phyloP scores from a whole-genome alignment of 2,797 vertebrate species.

The Glyptemys insculpta region DNA sequence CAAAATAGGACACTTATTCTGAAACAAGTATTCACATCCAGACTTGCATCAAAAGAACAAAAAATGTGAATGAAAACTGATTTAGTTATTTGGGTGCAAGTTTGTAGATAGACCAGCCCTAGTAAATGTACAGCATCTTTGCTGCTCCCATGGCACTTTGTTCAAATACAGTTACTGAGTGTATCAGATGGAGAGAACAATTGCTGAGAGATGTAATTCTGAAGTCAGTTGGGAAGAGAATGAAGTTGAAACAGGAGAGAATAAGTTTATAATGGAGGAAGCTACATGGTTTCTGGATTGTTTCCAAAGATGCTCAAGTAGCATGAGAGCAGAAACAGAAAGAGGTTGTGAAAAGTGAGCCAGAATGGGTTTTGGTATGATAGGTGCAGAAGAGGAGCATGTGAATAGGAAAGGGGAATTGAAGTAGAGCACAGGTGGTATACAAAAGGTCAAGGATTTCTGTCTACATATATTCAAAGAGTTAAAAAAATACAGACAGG shows the following conservation, averaged over 20 bases:
- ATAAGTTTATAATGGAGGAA: constrained; percentile 65
- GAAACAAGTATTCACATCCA: neutral
- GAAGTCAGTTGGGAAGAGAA: constrained; percentile 1
- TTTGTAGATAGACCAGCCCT: neutral
- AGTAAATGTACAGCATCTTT: neutral
- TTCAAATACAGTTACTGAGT: neutral
- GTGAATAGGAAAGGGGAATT: neutral
- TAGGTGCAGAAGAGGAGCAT: neutral
- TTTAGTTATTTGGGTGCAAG: neutral
- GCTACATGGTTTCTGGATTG: constrained; percentile 45
- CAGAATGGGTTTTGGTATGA: constrained; percentile 50
- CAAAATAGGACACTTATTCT: neutral
- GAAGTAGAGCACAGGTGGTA: neutral
- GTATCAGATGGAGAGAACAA: neutral
- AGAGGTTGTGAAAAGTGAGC: constrained; percentile 66
- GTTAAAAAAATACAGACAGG: neutral
- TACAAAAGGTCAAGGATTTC: neutral
- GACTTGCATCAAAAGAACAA: neutral
- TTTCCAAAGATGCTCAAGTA: constrained; percentile 66
- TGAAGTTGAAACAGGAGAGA: constrained; percentile 18
- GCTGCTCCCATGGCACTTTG: accelerated
- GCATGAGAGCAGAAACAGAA: constrained; percentile 69
- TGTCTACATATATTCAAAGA: neutral
- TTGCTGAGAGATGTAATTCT: constrained; percentile 14
- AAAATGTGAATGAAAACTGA: neutral